Evolutionary conservation across 2,888 invertebrate genomes (phyloP).

Genomic region (Andrena chrysosceles): DNA sequence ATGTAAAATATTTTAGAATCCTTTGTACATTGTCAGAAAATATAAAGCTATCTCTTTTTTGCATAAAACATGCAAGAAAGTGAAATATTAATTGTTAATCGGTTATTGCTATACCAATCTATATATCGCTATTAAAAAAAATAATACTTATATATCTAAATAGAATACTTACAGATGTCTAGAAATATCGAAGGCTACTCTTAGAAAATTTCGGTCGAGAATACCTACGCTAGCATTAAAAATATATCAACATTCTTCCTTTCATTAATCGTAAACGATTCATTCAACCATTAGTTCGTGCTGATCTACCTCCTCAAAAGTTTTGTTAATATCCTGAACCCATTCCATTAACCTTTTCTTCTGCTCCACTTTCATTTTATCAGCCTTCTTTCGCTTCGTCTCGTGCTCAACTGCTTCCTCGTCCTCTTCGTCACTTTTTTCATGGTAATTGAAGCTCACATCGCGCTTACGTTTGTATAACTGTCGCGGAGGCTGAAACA

Average conservation of each 20-base stretch:
- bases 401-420: conserved; percentile 26
- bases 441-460: conserved; percentile 52
- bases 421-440: conserved; percentile 56
- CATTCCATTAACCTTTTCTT: conserved; percentile 73
- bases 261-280: conserved; percentile 9
- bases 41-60: conserved; percentile 16
- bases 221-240: conserved; percentile 6
- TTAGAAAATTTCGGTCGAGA: not conserved
- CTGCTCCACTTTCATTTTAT: conserved; percentile 68
- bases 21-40: not conserved
- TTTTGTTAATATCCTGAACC: conserved; percentile 76
- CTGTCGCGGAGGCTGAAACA: conserved; percentile 76
- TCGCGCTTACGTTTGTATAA: conserved; percentile 78
- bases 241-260: not conserved
- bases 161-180: not conserved
- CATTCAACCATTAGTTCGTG: conserved; percentile 78
- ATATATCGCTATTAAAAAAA: conserved; percentile 5
- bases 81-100: not conserved
- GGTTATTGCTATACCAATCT: not conserved
- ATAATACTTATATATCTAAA: not conserved
- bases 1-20: conserved; percentile 1
- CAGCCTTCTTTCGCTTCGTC: conserved; percentile 65
- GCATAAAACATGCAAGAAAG: conserved; percentile 4
- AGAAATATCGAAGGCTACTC: not conserved
- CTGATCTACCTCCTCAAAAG: conserved; percentile 80